Percentiles rank a stretch among this genome's conserved stretches.
These are phyloP conservation scores for Nomia melanderi DNA, from an alignment of 1,140 invertebrate genomes.

Conservation along the genomic window DNA sequence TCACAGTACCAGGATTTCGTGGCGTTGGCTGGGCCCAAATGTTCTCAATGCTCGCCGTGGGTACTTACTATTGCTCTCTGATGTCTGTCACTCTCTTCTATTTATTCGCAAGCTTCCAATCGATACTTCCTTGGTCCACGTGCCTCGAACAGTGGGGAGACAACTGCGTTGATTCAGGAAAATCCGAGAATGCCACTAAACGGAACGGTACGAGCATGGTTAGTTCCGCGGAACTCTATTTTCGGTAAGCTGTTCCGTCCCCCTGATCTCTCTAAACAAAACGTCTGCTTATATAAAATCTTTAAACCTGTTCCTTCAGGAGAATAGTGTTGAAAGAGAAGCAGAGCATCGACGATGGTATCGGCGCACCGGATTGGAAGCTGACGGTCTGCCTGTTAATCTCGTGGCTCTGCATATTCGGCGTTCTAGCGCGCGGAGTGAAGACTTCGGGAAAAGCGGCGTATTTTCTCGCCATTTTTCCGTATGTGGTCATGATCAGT, in stretches of 20 bases:
- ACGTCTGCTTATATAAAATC: not conserved
- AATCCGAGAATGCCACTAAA: slow-evolving; percentile 70
- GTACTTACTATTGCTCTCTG: slow-evolving; percentile 91
- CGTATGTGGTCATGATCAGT: slow-evolving; percentile 84
- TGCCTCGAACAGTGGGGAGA: slow-evolving; percentile 85
- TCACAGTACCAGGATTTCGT: slow-evolving; percentile 82
- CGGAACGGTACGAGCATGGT: slow-evolving; percentile 65
- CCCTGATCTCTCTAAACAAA: too few relatives aligned
- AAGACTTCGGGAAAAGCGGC: slow-evolving; percentile 81
- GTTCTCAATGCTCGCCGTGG: slow-evolving; percentile 86
- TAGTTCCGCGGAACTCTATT: slow-evolving; percentile 84
- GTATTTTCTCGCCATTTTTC: slow-evolving; percentile 85
- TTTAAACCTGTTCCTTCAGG: slow-evolving; percentile 68
- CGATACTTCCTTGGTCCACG: slow-evolving; percentile 85
- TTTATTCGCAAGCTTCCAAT: slow-evolving; percentile 85
- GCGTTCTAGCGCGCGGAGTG: slow-evolving; percentile 84
- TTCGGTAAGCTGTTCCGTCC: slow-evolving; percentile 82
- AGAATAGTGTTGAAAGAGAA: slow-evolving; percentile 83
- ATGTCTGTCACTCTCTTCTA: slow-evolving; percentile 91
- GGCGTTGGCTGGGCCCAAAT: slow-evolving; percentile 91
- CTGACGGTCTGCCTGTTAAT: slow-evolving; percentile 83
- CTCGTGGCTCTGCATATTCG: slow-evolving; percentile 84
- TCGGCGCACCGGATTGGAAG: slow-evolving; percentile 86
- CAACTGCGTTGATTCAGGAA: slow-evolving; percentile 72
- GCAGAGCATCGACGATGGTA: slow-evolving; percentile 83